Base-by-base conservation (phyloP, 2,113 vertebrate genomes). In the Chroicocephalus ridibundus region DNA sequence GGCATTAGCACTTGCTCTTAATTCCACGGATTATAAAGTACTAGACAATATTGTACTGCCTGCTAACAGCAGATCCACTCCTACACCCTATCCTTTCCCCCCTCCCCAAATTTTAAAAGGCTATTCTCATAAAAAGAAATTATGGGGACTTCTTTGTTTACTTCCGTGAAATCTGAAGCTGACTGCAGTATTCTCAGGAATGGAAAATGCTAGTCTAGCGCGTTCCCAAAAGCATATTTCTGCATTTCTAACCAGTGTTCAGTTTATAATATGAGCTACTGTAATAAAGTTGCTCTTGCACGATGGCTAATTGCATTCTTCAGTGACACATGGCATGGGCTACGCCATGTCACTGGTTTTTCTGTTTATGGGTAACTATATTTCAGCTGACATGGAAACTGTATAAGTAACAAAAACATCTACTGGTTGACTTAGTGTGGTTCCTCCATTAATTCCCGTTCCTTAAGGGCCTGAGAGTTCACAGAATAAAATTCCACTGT, bases 381-480 rank as follows among this genome's bases (percentile, higher is more conserved):
- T 80, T 95, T 90, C 93, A 92, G 89, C 94, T 90, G 82, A 88
- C 82, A 86, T 52, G 58, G 86, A 97, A 86, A 93, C 77, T 55
- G 44, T 27, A 0, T 74, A 84, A 91, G 78, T 72, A 95, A 96
- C 72, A 92, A 84, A 93, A 93, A 61, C 74, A 95, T 36, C 6
- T 74, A 84, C 42, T 81, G 38, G 74, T 87, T 92, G 84, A 82
- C 74, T 85, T 97, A 66, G 82, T 79, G 77, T 94, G 54, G 82
- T 91, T 96, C 75, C 90, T 95, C 54, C 77, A 92, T 93, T 82
- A 93, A 90, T 83, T 93, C 76, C 68, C 90, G 32, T 70, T 93
- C 40, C 47, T 88, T 74, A 57, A 86, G 64, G 81, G 78, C 64
- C 82, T 80, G 55, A 78, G 95, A 80, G 40, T 78, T 93, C 92